Evolutionary conservation across 2,888 invertebrate species (phyloP).

Genomic region (Nephrocerus scutellatus): DNA sequence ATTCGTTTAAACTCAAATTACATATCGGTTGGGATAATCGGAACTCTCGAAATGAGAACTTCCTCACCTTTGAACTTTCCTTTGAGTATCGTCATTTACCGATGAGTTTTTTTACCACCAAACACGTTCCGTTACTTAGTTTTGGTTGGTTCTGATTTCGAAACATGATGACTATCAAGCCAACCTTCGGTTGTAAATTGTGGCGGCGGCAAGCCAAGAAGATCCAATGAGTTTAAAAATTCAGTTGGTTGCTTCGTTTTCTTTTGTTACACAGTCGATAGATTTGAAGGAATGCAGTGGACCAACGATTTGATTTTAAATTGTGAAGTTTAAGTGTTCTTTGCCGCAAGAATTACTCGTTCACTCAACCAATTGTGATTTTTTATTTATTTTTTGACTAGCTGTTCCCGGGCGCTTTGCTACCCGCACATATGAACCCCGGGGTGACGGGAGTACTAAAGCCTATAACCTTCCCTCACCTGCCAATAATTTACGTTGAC

Average conservation of each 20-base stretch:
- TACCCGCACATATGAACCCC: too few relatives aligned
- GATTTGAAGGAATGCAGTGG: neutral
- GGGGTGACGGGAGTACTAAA: too few relatives aligned
- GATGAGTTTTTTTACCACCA: slow-evolving; percentile 27
- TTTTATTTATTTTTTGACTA: too few relatives aligned
- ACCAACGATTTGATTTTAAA: neutral
- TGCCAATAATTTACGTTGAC: too few relatives aligned
- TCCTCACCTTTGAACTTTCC: slow-evolving; percentile 20
- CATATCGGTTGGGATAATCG: slow-evolving; percentile 26
- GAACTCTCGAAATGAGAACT: slow-evolving; percentile 30
- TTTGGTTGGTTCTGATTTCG: slow-evolving; percentile 26
- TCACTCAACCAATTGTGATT: too few relatives aligned
- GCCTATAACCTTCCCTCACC: too few relatives aligned
- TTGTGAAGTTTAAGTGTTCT: too few relatives aligned
- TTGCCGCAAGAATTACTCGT: too few relatives aligned
- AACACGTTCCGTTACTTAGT: slow-evolving; percentile 29
- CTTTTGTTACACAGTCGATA: too few relatives aligned
- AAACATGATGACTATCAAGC: slow-evolving; percentile 27
- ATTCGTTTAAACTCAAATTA: slow-evolving; percentile 34
- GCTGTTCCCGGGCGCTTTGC: too few relatives aligned
- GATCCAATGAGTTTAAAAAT: slow-evolving; percentile 7
- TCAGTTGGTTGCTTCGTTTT: slow-evolving; percentile 4
- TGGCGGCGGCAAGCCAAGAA: slow-evolving; percentile 18
- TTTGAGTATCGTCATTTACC: slow-evolving; percentile 25
- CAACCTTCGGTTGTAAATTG: slow-evolving; percentile 26